A percentile compares a stretch with the other conserved stretches of the same genome.
Evolutionary conservation across 2,113 vertebrate species (phyloP).

Genomic region (Strix uralensis): DNA sequence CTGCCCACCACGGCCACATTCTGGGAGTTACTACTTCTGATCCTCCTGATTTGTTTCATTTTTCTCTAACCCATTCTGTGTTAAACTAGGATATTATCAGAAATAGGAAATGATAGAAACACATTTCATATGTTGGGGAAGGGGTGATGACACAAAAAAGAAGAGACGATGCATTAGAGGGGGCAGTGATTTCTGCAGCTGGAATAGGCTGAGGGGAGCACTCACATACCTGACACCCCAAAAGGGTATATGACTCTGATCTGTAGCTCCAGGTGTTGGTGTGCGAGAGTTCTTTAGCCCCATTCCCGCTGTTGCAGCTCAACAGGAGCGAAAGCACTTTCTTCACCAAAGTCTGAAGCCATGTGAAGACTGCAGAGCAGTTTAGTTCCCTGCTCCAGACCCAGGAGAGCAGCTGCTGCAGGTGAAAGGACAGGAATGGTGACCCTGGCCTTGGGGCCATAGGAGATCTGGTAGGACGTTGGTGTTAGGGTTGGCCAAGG

Average conservation of each 20-base stretch:
- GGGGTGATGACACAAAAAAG: not conserved
- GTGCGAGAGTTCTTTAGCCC: not conserved
- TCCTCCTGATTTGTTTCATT: not conserved
- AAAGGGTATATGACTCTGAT: not conserved
- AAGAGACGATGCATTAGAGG: not conserved
- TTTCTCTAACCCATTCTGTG: not conserved
- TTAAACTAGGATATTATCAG: not conserved
- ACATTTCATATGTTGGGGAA: not conserved
- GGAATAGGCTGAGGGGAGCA: not conserved
- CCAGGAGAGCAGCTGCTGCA: not conserved
- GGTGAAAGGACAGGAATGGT: not conserved
- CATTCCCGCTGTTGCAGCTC: not conserved
- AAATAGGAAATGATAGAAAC: not conserved
- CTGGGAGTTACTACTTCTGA: not conserved
- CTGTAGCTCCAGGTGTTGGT: not conserved
- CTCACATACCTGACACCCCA: not conserved
- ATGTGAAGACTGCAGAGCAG: not conserved
- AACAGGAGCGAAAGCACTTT: not conserved
- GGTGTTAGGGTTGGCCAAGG: not conserved
- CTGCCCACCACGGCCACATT: fast-evolving
- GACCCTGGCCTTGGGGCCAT: not conserved
- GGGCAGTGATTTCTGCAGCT: not conserved
- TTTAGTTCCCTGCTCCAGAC: not conserved
- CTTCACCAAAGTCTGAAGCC: not conserved
- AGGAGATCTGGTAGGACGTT: not conserved